phyloP scores from a whole-genome alignment of 2,797 vertebrate species.

The Galago senegalensis region DNA sequence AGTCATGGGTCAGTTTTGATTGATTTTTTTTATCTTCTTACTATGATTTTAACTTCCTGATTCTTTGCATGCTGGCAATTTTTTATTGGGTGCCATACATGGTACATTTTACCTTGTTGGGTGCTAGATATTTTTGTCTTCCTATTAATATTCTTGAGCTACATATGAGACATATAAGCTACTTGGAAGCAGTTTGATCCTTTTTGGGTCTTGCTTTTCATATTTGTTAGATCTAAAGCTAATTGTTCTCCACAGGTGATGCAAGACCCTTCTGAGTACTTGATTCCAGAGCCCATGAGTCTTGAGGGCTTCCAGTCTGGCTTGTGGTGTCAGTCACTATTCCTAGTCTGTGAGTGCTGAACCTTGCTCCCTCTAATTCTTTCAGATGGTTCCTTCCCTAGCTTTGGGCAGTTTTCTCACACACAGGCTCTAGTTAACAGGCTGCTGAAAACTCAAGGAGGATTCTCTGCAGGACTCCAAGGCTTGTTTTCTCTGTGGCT shows the following conservation, averaged over 20 bases:
- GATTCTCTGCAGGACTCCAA: neutral
- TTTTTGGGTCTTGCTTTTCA: neutral
- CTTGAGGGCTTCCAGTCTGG: neutral
- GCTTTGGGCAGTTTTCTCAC: neutral
- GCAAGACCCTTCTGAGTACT: neutral
- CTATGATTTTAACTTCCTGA: neutral
- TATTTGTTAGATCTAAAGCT: neutral
- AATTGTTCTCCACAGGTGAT: neutral
- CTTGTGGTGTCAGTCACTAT: neutral
- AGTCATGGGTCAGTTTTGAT: neutral
- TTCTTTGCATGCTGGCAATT: neutral
- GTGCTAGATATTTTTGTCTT: neutral
- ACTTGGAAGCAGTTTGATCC: neutral
- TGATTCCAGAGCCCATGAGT: neutral
- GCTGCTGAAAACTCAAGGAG: neutral
- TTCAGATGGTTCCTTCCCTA: neutral
- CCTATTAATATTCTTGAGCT: neutral
- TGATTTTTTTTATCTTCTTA: neutral
- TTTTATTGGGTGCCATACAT: neutral
- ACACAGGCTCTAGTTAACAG: neutral
- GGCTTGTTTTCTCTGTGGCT: neutral
- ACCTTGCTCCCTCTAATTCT: neutral
- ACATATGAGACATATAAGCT: constrained; percentile 12
- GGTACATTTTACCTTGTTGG: neutral
- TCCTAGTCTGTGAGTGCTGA: neutral